Evolutionary conservation across 2,797 vertebrate genomes (phyloP), one percentile per base, ranked within the genome.

Genomic region (Merluccius polli): DNA sequence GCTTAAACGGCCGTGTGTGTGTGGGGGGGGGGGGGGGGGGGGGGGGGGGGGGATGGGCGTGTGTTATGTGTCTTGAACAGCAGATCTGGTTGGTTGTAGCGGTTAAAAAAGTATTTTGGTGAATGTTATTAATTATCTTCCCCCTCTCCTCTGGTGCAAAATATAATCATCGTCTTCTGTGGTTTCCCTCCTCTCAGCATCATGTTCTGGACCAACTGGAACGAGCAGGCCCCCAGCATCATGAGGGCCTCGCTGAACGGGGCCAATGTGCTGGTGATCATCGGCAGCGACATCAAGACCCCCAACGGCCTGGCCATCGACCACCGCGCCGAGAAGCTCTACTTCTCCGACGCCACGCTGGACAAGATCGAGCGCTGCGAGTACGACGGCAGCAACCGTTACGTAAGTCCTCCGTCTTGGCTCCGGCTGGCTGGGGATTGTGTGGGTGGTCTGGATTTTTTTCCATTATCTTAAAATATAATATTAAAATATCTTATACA

Each of bases 161-260:
- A 84, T 24, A 74, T 81, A 71, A 74, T 18, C 7, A 21, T 9
- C 24, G 71, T 77, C 18, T 15, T n/a, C 21, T 73, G 27, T 80
- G 29, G 79, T 77, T 84, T 24, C 75, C 78, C 32, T 65, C 36
- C 32, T 75, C 68, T 0, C 73, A 99, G 98, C 83, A 84, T 99
- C 79, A 99, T 99, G 97, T 99, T 99, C 91, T 99, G 98, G 98
- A 99, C 98, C 82, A 99, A 99, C 90, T 99, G 98, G 98, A 99
- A 99, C 0, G 98, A 99, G 89, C 96, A 96, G 87, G 88, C 97
- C 82, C 98, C 98, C 72, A 98, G 98, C 92, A 99, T 99, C 90
- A 98, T 99, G 97, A 92, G 98, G 1, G 94, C 98, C 0, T 95
- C 96, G 30, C 93, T 99, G 71, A 94, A 94, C 0, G 98, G 98